Evolutionary conservation across 64 coral and sea anemone species (phyloP), one percentile per base, ranked within the genome.

Genomic region (Montipora foliosa): DNA sequence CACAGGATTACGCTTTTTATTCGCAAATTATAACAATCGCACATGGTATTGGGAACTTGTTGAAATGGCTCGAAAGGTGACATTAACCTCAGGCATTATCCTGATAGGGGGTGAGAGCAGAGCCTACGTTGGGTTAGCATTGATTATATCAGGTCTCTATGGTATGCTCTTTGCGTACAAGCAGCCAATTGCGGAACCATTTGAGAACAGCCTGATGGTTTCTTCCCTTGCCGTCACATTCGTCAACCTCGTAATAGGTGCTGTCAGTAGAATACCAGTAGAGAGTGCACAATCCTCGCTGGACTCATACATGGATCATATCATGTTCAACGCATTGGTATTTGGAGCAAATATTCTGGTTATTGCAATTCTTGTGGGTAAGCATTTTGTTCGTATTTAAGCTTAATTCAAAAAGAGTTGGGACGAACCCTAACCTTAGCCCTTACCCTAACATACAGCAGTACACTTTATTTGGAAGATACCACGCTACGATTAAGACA

Each of bases 11-110:
- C 70, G n/a, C 4, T 37, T 74, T 21, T 21, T 74, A 8, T 74
- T 74, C 24, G 19, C 21, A 74, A 74, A 74, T 21, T 74, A 74
- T 24, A 74, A 22, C n/a, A 8, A 0, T 20, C 70, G 4, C 8
- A 24, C 70, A 24, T 74, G 70, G 70, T 74, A 74, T 74, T 74
- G 70, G 70, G 70, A 74, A 74, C 70, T 74, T n/a, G 70, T 74
- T 74, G 70, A 74, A 74, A 74, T 22, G n/a, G n/a, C n/a, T 24
- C 70, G 70, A 21, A 74, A 74, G 24, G 70, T 74, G 21, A 22
- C 25, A 5, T 21, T 74, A 74, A 74, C 70, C 8, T 74, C 70
- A 24, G 70, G 70, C 24, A 9, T 74, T 3, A 74, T 74, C n/a
- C 70, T 74, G n/a, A 24, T 74, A 6, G 70, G 70, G 11, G n/a